phyloP scores from a whole-genome alignment of 2,888 invertebrate species.

The Leucophenga montana region DNA sequence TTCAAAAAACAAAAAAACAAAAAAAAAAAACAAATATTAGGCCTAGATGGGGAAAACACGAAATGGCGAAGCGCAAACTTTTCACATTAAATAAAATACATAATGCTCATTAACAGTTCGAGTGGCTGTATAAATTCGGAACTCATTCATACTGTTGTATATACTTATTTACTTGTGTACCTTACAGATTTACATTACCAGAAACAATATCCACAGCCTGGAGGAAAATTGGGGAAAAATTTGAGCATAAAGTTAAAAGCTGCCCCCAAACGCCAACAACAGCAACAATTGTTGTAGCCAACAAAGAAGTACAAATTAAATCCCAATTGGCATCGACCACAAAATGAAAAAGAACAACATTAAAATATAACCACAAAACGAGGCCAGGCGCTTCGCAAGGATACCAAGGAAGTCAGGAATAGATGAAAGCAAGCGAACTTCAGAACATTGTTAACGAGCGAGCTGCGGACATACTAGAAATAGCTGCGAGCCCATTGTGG shows the following conservation, averaged over 20 bases:
- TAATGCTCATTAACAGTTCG: constrained; percentile 68
- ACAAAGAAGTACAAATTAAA: constrained; percentile 68
- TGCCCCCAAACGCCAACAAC: neutral
- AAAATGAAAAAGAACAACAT: constrained; percentile 63
- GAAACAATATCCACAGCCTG: no score
- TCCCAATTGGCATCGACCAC: constrained; percentile 67
- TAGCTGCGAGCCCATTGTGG: constrained; percentile 41
- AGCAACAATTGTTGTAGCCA: constrained; percentile 48
- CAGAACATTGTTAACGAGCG: constrained; percentile 2
- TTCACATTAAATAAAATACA: constrained; percentile 69
- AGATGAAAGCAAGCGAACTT: constrained; percentile 51
- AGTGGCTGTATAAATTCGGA: constrained; percentile 62
- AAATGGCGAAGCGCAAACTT: constrained; percentile 50
- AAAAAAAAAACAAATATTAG: neutral
- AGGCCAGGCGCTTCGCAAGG: neutral
- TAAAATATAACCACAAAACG: constrained; percentile 65
- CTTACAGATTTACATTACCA: neutral
- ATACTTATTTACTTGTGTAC: constrained; percentile 15
- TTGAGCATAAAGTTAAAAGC: neutral
- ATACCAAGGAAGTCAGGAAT: constrained; percentile 2
- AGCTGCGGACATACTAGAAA: constrained; percentile 27
- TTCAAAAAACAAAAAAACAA: constrained; percentile 36
- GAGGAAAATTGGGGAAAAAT: no score
- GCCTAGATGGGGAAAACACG: neutral
- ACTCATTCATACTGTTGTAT: constrained; percentile 41